Base-by-base conservation (phyloP, 1,140 invertebrate species). In the Leptonema lineaticorne region DNA sequence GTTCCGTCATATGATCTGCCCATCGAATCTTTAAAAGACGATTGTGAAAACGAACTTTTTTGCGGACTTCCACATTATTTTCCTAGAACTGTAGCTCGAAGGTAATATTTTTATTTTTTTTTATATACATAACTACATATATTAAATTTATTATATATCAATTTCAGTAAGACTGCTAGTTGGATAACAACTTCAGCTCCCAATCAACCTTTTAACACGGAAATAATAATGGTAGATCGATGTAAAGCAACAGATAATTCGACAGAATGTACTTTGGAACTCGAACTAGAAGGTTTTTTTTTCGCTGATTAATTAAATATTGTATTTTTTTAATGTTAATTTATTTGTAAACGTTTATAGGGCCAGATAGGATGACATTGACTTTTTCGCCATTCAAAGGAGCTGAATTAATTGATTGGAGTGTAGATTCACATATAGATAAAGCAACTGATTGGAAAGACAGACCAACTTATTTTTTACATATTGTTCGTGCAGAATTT, bases 1-100 rank as follows among this genome's bases (percentile, higher is more conserved):
- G 45, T 73, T 18, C 60, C 60, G 11, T 14, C 11, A 7, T 16
- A 30, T 6, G 33, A 24, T 11, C 22, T 33, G 9, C 14, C 29
- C 24, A 26, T 68, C 4, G 33, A 11, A 28, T 69, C 28, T 11
- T 24, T 67, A 33, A 26, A 7, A 16, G 18, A 64, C n/a, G 70
- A 72, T n/a, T 72, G 70, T 26, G 64, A 72, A 9, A 41, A 66
- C 11, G 57, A 67, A 37, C 27, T 72, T 4, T 72, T 67, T 27
- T 72, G 70, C 20, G 70, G 70, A 11, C 27, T 72, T 8, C 70
- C 70, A 3, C 18, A 63, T 26, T 72, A 69, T 30, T 29, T 50
- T 30, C 37, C 63, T 1, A 66, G 70, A 37, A 63, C 67, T 46
- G 67, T 53, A 16, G 33, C 57, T 1, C 30, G 62, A n/a, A 63